Percentiles rank a stretch among this genome's conserved stretches.
phyloP scores from a whole-genome alignment of 2,113 vertebrate genomes.

The Ellobius talpinus region DNA sequence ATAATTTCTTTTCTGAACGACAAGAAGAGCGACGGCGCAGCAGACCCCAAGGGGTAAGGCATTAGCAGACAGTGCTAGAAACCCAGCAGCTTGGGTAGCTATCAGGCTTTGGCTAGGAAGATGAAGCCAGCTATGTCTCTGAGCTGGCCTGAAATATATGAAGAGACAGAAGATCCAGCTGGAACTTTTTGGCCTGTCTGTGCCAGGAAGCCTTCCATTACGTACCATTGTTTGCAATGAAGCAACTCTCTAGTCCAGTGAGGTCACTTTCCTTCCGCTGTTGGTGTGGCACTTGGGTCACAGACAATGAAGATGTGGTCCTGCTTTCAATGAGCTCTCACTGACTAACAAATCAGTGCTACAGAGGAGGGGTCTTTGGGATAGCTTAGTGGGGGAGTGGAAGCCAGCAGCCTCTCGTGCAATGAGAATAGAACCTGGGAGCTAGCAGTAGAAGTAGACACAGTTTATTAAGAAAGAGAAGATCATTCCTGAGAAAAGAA shows the following conservation, averaged over 20 bases:
- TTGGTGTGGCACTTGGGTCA: neutral
- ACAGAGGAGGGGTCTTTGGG: neutral
- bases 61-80: neutral
- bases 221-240: neutral
- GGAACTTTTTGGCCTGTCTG: neutral
- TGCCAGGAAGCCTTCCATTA: neutral
- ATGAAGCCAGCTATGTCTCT: neutral
- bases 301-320: neutral
- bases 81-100: neutral
- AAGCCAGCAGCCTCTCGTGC: neutral
- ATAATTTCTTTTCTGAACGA: neutral
- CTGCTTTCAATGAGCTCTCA: neutral
- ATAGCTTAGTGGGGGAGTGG: neutral
- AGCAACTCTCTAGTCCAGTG: neutral
- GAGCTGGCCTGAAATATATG: neutral
- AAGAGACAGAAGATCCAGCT: neutral
- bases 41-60: constrained; percentile 63
- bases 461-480: neutral
- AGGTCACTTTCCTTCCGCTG: neutral
- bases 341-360: neutral
- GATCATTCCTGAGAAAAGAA: neutral
- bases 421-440: neutral
- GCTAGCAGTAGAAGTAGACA: neutral
- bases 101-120: neutral
- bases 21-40: neutral